Evolutionary conservation across 2,113 vertebrate genomes (phyloP).

Genomic region (Addax nasomaculatus): DNA sequence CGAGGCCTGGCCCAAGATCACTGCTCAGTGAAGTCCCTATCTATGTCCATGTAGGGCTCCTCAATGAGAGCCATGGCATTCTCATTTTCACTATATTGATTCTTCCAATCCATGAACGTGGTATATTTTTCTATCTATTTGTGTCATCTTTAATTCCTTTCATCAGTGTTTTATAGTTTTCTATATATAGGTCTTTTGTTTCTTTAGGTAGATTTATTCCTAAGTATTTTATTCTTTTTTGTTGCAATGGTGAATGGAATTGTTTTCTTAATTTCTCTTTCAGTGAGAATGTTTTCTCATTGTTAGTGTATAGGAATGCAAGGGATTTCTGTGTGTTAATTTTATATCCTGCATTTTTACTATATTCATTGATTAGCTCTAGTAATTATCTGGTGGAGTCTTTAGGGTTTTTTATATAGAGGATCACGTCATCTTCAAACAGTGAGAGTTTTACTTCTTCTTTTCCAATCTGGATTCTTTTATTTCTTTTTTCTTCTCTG

Average conservation of each 20-base stretch:
- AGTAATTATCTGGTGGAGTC: no score
- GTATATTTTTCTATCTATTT: neutral
- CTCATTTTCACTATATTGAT: neutral
- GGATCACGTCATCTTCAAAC: neutral
- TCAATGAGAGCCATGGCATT: constrained; percentile 80
- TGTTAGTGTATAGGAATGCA: neutral
- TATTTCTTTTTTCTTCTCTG: neutral
- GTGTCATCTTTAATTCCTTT: neutral
- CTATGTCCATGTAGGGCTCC: constrained; percentile 94
- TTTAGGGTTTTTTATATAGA: neutral
- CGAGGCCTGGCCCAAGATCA: constrained; percentile 71
- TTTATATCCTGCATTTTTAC: neutral
- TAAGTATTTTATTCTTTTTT: neutral
- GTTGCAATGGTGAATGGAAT: neutral
- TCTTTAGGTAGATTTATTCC: neutral
- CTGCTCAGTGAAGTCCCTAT: constrained; percentile 93
- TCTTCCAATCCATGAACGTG: neutral
- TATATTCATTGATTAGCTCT: neutral
- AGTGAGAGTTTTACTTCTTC: neutral
- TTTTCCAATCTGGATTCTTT: neutral
- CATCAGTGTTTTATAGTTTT: neutral
- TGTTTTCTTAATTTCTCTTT: neutral
- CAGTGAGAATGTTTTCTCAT: neutral
- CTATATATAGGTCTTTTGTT: neutral
- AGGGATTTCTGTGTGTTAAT: neutral